These are phyloP conservation scores for Argyresthia albistria DNA, from an alignment of 2,888 invertebrate genomes.

Conservation along the genomic window DNA sequence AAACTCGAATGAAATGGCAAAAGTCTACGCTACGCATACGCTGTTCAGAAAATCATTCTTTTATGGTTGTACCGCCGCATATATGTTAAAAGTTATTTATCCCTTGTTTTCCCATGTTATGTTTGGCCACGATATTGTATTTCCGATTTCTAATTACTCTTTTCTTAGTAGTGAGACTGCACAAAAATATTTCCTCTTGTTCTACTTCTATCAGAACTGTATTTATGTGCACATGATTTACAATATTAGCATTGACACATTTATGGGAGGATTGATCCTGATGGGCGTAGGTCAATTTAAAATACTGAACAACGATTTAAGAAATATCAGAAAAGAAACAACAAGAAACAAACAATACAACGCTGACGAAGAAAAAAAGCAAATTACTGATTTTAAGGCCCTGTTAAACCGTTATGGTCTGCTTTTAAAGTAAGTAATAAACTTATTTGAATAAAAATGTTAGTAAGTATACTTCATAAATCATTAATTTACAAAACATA, in stretches of 20 bases:
- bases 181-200: slow-evolving; percentile 27
- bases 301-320: slow-evolving; percentile 31
- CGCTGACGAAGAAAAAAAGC: no score
- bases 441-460: neutral
- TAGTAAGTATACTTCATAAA: neutral
- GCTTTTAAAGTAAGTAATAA: neutral
- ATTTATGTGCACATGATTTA: slow-evolving; percentile 47
- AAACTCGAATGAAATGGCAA: slow-evolving; percentile 21
- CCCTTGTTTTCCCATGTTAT: slow-evolving; percentile 29
- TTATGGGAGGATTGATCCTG: slow-evolving; percentile 37
- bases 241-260: slow-evolving; percentile 38
- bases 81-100: slow-evolving; percentile 21
- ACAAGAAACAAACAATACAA: no score
- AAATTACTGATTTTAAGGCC: no score
- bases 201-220: slow-evolving; percentile 37
- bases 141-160: slow-evolving; percentile 50
- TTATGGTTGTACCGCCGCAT: slow-evolving; percentile 22
- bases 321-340: slow-evolving; percentile 16
- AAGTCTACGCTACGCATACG: slow-evolving; percentile 22
- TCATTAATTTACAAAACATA: slow-evolving; percentile 3
- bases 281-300: slow-evolving; percentile 36
- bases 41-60: slow-evolving; percentile 24
- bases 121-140: slow-evolving; percentile 22
- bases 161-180: slow-evolving; percentile 36
- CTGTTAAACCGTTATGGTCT: no score